Conservation (phyloP, 2,888 invertebrate species). For the Acanthoscelides obtectus region DNA sequence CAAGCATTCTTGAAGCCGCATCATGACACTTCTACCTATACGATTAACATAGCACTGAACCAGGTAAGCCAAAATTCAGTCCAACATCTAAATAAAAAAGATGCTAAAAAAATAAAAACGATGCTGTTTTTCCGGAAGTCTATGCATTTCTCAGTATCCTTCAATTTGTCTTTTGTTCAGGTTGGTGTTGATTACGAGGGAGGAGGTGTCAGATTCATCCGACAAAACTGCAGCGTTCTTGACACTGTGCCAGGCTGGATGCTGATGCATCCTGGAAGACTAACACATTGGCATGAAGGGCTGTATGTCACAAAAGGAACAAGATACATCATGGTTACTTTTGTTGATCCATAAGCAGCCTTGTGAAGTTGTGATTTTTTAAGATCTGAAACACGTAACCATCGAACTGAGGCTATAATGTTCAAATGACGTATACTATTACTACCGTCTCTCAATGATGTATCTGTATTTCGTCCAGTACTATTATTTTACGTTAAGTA, state of each 20-base stretch:
- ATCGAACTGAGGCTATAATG: no score
- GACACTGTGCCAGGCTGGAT: not conserved
- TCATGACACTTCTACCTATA: not conserved
- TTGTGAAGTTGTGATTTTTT: no score
- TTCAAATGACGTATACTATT: no score
- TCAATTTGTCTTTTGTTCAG: no score
- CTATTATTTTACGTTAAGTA: no score
- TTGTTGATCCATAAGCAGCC: not conserved
- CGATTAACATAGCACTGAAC: not conserved
- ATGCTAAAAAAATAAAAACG: no score
- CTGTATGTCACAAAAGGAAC: not conserved
- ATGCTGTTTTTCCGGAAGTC: no score
- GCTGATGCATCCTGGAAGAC: not conserved
- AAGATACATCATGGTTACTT: not conserved
- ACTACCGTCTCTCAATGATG: no score
- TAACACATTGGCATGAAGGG: not conserved
- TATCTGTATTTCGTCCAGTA: no score
- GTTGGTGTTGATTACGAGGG: slow-evolving; percentile 38
- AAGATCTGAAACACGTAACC: no score
- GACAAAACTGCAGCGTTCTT: not conserved
- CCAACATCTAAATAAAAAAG: no score
- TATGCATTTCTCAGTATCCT: no score
- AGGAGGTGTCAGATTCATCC: not conserved
- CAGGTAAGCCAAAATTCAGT: not conserved
- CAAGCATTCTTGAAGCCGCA: not conserved